phyloP scores from a whole-genome alignment of 92 coral and sea anemone species.

The Epizoanthus illoricatus region DNA sequence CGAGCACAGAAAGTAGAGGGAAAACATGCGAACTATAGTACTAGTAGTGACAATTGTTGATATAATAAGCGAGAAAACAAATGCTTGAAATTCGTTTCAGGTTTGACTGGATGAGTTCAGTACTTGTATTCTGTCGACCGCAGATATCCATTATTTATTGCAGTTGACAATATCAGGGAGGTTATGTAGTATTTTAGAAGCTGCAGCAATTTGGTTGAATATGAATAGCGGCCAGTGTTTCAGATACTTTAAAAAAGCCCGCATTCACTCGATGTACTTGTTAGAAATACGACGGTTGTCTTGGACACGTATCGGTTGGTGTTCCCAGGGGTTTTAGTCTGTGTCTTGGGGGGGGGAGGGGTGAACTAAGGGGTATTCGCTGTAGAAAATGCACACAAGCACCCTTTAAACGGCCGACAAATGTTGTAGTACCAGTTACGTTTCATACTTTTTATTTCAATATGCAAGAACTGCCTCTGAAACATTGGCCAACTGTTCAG shows the following conservation, averaged over 20 bases:
- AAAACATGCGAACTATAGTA: neutral
- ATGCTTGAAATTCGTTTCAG: neutral
- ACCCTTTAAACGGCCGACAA: no score
- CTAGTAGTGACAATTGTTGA: neutral
- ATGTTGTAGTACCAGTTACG: no score
- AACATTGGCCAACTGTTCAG: neutral
- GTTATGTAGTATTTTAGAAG: constrained; percentile 2
- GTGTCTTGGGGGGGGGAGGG: no score
- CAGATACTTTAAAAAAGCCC: neutral
- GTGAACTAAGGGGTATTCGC: no score
- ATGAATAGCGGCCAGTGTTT: constrained; percentile 7
- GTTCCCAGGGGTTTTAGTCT: no score
- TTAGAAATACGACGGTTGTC: no score
- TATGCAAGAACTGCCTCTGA: neutral
- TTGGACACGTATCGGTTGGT: no score
- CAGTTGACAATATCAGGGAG: constrained; percentile 5
- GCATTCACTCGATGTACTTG: neutral
- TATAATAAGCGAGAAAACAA: neutral
- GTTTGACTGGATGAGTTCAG: constrained; percentile 30
- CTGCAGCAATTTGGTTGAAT: constrained; percentile 7
- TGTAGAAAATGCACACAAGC: no score
- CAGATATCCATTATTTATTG: constrained; percentile 27
- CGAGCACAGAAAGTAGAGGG: neutral
- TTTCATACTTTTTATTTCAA: no score
- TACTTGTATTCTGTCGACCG: constrained; percentile 37